Evolutionary conservation across 2,888 invertebrate genomes (phyloP).

Genomic region (Iphiclides podalirius): DNA sequence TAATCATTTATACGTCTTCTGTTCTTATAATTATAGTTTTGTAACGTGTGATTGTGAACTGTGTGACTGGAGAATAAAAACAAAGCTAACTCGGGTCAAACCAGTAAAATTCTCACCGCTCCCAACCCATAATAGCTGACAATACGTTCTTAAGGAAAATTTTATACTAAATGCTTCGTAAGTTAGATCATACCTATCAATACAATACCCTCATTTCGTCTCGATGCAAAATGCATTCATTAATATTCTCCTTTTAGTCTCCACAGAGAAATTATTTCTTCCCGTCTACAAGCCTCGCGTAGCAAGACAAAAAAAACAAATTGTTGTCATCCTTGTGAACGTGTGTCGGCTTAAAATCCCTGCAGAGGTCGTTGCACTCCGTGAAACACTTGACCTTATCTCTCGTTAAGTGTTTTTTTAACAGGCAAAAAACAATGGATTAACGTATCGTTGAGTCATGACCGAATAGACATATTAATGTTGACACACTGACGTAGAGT

Average conservation of each 20-base stretch:
- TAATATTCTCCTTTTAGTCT: constrained; percentile 1
- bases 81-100: no score
- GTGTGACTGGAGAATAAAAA: no score
- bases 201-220: neutral
- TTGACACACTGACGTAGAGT: neutral
- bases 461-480: neutral
- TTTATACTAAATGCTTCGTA: neutral
- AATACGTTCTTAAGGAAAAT: neutral
- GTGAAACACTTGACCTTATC: constrained; percentile 27
- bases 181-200: neutral
- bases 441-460: constrained; percentile 1
- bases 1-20: constrained; percentile 10
- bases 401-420: constrained; percentile 13
- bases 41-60: neutral
- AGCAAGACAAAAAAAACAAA: constrained; percentile 1
- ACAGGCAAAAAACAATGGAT: constrained; percentile 6
- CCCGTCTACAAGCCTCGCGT: neutral
- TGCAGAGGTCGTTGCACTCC: constrained; percentile 25
- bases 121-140: no score
- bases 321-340: neutral
- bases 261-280: constrained; percentile 11
- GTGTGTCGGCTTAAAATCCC: constrained; percentile 23
- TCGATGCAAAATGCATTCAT: no score
- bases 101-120: no score
- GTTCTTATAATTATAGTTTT: neutral